These are phyloP conservation scores for Lasiommata megera DNA, from an alignment of 2,888 invertebrate genomes.

Conservation along the genomic window DNA sequence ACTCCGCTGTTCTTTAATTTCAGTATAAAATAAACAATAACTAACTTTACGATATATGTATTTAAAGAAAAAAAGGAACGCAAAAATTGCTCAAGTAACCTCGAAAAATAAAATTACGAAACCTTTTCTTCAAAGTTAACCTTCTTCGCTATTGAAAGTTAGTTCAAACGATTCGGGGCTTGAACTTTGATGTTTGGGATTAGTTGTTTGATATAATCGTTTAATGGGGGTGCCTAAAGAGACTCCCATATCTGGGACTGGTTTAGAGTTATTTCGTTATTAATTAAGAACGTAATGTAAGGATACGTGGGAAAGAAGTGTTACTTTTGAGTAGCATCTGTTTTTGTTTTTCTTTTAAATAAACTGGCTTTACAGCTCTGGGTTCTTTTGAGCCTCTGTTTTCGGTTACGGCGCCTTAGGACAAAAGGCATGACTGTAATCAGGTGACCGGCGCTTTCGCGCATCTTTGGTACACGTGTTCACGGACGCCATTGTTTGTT, in stretches of 20 bases:
- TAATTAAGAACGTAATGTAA: conserved; percentile 66
- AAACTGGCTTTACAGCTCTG: no score
- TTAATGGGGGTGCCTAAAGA: conserved; percentile 72
- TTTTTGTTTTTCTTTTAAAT: no score
- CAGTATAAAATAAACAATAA: no score
- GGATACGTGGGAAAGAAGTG: conserved; percentile 71
- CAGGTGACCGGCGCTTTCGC: conserved; percentile 53
- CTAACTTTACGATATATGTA: no score
- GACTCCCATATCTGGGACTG: conserved; percentile 67
- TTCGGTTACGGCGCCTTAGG: conserved; percentile 37
- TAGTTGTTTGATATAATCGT: conserved; percentile 68
- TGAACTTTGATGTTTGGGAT: conserved; percentile 52
- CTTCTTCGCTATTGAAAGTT: no score
- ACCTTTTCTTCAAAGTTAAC: no score
- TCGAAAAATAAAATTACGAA: no score
- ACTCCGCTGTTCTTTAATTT: no score
- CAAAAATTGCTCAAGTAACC: no score
- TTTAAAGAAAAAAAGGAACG: no score
- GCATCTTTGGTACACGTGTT: conserved; percentile 59
- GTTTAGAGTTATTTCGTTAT: conserved; percentile 61
- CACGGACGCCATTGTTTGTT: conserved; percentile 47
- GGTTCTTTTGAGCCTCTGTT: no score
- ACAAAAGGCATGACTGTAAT: conserved; percentile 57
- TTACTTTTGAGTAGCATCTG: conserved; percentile 35
- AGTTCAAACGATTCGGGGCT: conserved; percentile 45